Evolutionary conservation across 2,113 vertebrate genomes (phyloP), one percentile per base, ranked within the genome.

Genomic region (Penelope pileata): DNA sequence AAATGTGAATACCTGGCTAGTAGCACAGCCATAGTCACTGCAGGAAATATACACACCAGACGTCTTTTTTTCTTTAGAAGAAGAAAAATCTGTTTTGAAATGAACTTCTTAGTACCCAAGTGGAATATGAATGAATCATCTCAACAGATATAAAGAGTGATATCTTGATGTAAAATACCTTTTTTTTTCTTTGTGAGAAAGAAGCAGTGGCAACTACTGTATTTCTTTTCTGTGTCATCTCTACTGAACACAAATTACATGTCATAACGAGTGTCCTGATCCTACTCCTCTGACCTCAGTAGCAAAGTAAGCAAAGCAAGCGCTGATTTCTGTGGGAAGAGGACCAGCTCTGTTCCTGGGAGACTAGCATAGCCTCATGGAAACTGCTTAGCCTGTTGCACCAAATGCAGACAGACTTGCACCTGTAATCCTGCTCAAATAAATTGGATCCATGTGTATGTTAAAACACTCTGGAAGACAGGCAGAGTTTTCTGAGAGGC

Each of bases 221-320:
- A 12, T 32, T 64, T 86, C 51, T 19, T 2, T 0, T 10, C 27
- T 30, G 16, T 17, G 12, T 73, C 23, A 66, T 18, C 42, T 43
- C 34, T 67, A 72, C 1, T 2, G 10, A 79, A 50, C 12, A 48
- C 8, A 47, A 70, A 21, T 38, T 45, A 59, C 18, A 12, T 0
- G 2, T 21, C n/a, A 80, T 26, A 90, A 50, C 1, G 12, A n/a
- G 32, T 8, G 42, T 19, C 75, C 48, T 72, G 54, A 48, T 67
- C 43, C 54, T 36, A 15, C 32, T 83, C 7, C 50, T 69, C 26
- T 40, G 29, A 51, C 17, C 26, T 9, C 42, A 16, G 59, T 4
- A 26, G 32, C 27, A 88, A 91, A 86, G 36, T 0, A 0, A 26
- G 32, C 27, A 88, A 91, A 86, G 36, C 0, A 0, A 16, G 50